Evolutionary conservation across 2,113 vertebrate species (phyloP).

Genomic region (Callithrix jacchus): DNA sequence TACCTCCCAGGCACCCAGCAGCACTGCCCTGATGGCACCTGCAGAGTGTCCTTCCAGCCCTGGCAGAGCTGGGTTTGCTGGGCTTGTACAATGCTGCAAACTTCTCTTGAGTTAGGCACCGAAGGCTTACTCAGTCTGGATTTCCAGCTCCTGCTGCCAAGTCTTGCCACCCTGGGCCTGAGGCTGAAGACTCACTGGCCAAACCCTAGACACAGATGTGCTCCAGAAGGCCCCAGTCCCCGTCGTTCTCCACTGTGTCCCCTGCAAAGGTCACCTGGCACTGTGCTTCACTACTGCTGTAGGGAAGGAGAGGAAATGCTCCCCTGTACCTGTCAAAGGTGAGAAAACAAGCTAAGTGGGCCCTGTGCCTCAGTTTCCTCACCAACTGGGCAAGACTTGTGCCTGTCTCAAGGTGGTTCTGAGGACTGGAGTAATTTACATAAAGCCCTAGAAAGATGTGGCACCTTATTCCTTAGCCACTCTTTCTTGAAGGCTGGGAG

Average conservation of each 20-base stretch:
- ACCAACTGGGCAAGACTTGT: background rate
- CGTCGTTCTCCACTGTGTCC: background rate
- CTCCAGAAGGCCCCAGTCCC: background rate
- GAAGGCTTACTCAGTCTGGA: background rate
- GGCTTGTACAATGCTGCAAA: rapidly evolving
- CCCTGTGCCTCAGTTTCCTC: background rate
- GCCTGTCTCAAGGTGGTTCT: rapidly evolving
- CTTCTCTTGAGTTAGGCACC: background rate
- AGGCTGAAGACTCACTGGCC: background rate
- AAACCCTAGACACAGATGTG: background rate
- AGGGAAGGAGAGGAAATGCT: background rate
- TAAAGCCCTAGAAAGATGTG: background rate
- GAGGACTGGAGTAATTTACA: rapidly evolving
- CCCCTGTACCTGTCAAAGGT: too few species aligned
- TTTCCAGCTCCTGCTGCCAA: background rate
- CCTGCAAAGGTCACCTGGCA: background rate
- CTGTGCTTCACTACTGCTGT: too few species aligned
- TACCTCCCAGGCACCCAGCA: background rate
- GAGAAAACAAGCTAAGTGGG: too few species aligned
- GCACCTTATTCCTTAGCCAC: too few species aligned
- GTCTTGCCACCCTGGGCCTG: background rate
- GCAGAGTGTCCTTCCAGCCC: background rate
- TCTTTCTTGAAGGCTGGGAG: rapidly evolving
- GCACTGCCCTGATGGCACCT: background rate
- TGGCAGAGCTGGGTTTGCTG: background rate